These are phyloP conservation scores for Eulemur coronatus DNA, from an alignment of 2,797 vertebrate species.

Conservation along the genomic window DNA sequence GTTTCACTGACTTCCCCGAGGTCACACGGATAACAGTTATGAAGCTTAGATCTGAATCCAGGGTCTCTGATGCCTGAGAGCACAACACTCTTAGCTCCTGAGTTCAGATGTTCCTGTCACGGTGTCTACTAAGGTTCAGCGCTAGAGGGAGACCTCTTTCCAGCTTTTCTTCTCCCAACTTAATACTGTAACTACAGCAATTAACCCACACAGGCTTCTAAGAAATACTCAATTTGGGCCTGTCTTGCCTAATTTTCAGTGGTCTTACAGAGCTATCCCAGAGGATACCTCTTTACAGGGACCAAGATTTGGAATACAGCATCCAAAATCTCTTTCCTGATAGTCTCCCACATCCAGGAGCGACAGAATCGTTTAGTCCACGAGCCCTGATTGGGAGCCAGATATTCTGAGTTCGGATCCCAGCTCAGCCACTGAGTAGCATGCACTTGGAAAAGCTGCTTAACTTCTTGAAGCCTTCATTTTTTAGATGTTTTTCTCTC, in stretches of 20 bases:
- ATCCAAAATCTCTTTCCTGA: neutral
- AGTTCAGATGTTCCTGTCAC: neutral
- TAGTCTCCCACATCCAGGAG: neutral
- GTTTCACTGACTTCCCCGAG: neutral
- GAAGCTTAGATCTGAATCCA: neutral
- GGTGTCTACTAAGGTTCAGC: neutral
- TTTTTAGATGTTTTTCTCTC: neutral
- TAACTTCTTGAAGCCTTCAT: neutral
- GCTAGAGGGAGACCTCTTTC: neutral
- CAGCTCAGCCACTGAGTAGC: neutral
- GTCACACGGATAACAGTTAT: neutral
- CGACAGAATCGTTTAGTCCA: neutral
- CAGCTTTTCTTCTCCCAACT: neutral
- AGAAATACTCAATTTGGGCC: neutral
- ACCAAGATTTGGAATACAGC: fast-evolving
- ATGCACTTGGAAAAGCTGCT: neutral
- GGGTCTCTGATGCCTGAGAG: neutral
- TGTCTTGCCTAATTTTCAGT: neutral
- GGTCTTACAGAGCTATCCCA: neutral
- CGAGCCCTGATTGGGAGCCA: neutral
- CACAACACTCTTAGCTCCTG: neutral
- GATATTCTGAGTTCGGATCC: neutral
- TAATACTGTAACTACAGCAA: neutral
- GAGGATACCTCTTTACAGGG: neutral
- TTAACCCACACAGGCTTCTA: neutral